A percentile compares a stretch with the other conserved stretches of the same genome.
These are phyloP conservation scores for Paraplagusia blochii DNA, from an alignment of 2,113 vertebrate species.

Conservation along the genomic window DNA sequence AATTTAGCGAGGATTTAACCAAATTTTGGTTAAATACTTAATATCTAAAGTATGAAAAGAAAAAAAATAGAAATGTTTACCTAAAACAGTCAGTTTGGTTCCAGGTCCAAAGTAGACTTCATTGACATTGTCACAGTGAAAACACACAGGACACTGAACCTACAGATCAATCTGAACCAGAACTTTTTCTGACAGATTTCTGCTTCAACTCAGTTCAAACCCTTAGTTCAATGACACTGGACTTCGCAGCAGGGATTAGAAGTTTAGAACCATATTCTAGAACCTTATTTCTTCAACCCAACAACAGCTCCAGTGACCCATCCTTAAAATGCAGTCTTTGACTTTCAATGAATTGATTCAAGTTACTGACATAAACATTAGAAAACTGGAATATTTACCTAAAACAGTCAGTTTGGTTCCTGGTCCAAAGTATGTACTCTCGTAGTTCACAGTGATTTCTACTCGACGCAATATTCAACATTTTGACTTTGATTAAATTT, in stretches of 20 bases:
- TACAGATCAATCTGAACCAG: neutral
- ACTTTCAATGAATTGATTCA: too few relatives aligned
- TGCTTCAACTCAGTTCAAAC: neutral
- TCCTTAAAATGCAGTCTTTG: too few relatives aligned
- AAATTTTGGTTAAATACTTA: too few relatives aligned
- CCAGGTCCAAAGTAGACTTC: conserved; percentile 68
- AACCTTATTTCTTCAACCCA: too few relatives aligned
- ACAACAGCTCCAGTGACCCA: too few relatives aligned
- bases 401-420: conserved; percentile 80
- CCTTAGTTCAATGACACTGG: neutral
- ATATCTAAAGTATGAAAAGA: too few relatives aligned
- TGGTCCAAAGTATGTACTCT: conserved; percentile 70
- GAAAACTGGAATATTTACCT: conserved; percentile 31
- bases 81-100: conserved; percentile 34
- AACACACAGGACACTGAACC: conserved; percentile 27
- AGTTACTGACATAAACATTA: neutral
- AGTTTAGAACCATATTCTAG: too few relatives aligned
- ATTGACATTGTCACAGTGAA: conserved; percentile 29
- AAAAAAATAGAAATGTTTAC: conserved; percentile 23
- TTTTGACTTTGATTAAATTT: too few relatives aligned
- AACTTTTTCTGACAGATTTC: neutral
- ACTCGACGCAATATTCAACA: neutral
- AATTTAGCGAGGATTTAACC: too few relatives aligned
- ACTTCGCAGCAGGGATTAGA: too few relatives aligned
- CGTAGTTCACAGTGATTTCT: conserved; percentile 64